Evolutionary conservation across 2,888 invertebrate species (phyloP).

Genomic region (Rotaria sp.): DNA sequence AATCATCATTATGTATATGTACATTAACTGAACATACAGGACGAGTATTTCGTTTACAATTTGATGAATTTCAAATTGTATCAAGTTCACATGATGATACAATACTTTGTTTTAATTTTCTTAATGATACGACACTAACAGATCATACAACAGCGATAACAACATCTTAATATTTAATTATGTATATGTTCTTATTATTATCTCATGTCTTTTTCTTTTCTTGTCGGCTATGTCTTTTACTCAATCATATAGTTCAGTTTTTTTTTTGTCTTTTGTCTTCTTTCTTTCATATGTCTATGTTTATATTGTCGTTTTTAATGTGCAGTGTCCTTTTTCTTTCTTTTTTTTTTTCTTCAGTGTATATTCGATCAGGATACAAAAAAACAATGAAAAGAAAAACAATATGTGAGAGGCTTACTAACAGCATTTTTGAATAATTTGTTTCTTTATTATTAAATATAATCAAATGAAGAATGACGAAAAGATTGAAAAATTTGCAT

Average conservation of each 20-base stretch:
- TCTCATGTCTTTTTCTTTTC: not conserved
- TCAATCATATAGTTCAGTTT: not conserved
- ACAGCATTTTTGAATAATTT: not conserved
- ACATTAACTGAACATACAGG: slow-evolving; percentile 99
- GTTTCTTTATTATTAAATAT: not conserved
- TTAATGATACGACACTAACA: not conserved
- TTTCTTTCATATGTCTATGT: not conserved
- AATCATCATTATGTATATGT: slow-evolving; percentile 83
- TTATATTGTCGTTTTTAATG: not conserved
- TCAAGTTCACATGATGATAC: slow-evolving; percentile 99
- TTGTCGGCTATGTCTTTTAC: not conserved
- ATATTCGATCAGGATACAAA: not conserved
- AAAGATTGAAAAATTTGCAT: not conserved
- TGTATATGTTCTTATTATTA: not conserved
- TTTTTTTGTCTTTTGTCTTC: not conserved
- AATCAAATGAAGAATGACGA: not conserved
- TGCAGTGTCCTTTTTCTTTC: not conserved
- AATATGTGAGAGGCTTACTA: not conserved
- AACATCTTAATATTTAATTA: not conserved
- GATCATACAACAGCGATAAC: not conserved
- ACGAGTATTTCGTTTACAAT: slow-evolving; percentile 94
- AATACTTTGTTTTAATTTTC: slow-evolving; percentile 98
- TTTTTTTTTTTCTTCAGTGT: not conserved
- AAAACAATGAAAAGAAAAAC: not conserved
- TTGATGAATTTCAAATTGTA: slow-evolving; percentile 99